Conservation (phyloP, 2,888 invertebrate species). For the Parthenolecanium corni region DNA sequence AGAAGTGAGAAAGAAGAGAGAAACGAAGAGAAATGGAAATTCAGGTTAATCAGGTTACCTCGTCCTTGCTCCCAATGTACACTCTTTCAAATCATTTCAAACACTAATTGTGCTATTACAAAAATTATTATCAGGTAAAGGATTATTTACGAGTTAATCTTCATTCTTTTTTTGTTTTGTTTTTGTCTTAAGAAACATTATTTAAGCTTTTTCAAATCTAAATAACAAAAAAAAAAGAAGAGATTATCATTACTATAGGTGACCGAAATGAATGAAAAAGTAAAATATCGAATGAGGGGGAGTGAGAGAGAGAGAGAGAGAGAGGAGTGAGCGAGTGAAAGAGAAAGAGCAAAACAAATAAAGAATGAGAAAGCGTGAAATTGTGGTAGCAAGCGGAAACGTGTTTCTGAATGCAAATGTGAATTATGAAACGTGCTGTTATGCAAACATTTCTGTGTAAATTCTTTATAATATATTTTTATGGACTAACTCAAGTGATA, state of each 20-base stretch:
- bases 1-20: not conserved
- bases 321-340: not conserved
- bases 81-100: no score
- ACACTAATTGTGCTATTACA: no score
- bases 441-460: constrained; percentile 7
- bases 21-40: not conserved
- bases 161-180: no score
- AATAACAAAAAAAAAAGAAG: no score
- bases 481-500: constrained; percentile 5
- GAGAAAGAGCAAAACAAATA: not conserved
- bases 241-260: no score
- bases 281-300: not conserved
- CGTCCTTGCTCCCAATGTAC: no score
- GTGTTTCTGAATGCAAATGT: constrained; percentile 8
- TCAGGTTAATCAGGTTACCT: no score
- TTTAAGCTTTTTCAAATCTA: no score
- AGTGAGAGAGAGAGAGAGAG: not conserved
- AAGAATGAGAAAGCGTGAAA: constrained; percentile 10
- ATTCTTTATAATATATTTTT: constrained; percentile 1
- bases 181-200: no score
- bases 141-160: no score
- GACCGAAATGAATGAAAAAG: not conserved
- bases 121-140: no score
- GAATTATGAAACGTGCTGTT: constrained; percentile 12
- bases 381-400: not conserved